Conservation (phyloP, 2,888 invertebrate genomes). For the Fragum sueziense region DNA sequence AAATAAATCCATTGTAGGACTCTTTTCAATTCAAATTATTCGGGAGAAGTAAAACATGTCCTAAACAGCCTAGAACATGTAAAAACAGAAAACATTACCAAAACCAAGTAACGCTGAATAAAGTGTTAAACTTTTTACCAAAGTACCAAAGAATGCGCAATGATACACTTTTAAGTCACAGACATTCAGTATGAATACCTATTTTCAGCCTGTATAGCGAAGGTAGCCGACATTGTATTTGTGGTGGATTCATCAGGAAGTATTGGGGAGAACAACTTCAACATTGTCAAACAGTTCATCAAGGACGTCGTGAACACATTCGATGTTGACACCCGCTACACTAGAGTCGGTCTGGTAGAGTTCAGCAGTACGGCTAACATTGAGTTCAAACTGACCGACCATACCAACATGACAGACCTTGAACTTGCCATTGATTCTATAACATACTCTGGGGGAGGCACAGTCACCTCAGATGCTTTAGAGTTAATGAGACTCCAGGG, state of each 20-base stretch:
- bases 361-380: slow-evolving; percentile 59
- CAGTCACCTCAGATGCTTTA: slow-evolving; percentile 70
- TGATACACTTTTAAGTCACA: no score
- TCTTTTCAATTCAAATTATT: no score
- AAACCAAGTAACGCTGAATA: no score
- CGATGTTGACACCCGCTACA: slow-evolving; percentile 44
- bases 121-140: no score
- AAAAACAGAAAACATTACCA: no score
- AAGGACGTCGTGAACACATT: slow-evolving; percentile 52
- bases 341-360: slow-evolving; percentile 56
- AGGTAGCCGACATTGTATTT: slow-evolving; percentile 57
- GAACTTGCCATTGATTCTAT: slow-evolving; percentile 55
- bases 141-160: no score
- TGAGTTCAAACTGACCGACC: slow-evolving; percentile 65
- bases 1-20: no score
- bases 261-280: slow-evolving; percentile 55
- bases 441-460: slow-evolving; percentile 62
- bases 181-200: no score
- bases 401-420: slow-evolving; percentile 53
- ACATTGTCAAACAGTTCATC: slow-evolving; percentile 54
- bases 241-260: slow-evolving; percentile 59
- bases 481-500: slow-evolving; percentile 57
- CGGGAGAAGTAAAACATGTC: no score
- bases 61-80: no score
- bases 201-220: slow-evolving; percentile 49